These are phyloP conservation scores for Cebidichthys violaceus DNA, from an alignment of 2,113 vertebrate genomes.

Conservation along the genomic window DNA sequence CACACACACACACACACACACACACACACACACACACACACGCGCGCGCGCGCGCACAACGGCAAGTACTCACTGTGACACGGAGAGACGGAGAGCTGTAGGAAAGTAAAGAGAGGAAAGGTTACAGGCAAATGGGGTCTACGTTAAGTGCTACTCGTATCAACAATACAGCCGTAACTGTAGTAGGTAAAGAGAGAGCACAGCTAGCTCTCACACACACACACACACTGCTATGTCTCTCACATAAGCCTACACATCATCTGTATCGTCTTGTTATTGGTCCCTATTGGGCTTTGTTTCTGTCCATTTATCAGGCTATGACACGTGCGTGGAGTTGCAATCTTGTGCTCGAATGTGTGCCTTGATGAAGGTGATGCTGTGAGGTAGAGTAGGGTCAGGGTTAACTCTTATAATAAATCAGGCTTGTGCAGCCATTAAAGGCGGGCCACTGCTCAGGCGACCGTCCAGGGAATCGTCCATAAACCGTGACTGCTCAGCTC, in stretches of 20 bases:
- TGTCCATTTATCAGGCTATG: conserved; percentile 47
- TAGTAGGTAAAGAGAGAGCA: conserved; percentile 75
- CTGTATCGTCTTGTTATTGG: conserved; percentile 35
- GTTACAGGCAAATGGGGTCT: conserved; percentile 49
- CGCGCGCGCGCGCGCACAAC: conserved; percentile 2
- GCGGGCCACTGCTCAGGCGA: conserved; percentile 20
- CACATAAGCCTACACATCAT: conserved; percentile 34
- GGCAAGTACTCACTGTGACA: conserved; percentile 5
- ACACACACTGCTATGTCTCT: background rate
- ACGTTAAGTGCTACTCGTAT: conserved; percentile 85
- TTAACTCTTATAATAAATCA: conserved; percentile 62
- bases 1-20: conserved; percentile 6
- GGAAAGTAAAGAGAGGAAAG: conserved; percentile 31
- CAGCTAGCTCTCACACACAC: background rate
- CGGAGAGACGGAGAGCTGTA: conserved; percentile 12
- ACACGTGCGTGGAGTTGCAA: conserved; percentile 24
- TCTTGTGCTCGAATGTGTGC: background rate
- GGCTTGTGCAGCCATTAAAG: conserved; percentile 43
- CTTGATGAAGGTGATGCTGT: conserved; percentile 23
- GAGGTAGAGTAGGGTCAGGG: conserved; percentile 51
- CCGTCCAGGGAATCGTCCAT: conserved; percentile 50
- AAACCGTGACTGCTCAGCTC: conserved; percentile 37
- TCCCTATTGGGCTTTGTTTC: conserved; percentile 35
- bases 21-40: too few relatives aligned
- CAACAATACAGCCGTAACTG: conserved; percentile 83